These are phyloP conservation scores for Rhopalosiphum maidis DNA, from an alignment of 1,140 invertebrate species.

Conservation along the genomic window DNA sequence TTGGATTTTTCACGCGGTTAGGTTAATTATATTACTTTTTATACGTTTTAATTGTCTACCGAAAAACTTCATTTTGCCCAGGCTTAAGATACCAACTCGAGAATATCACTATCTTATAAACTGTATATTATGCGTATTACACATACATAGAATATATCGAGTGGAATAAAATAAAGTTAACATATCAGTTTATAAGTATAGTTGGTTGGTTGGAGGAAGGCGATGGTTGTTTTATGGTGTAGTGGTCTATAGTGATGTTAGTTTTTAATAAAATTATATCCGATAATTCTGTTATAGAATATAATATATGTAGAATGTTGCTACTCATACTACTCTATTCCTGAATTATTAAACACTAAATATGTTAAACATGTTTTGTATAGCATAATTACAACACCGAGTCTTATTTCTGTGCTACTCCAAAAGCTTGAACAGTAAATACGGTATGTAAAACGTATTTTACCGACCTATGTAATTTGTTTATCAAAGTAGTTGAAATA, in stretches of 20 bases:
- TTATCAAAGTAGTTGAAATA: conserved; percentile 1
- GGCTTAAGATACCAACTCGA: neutral
- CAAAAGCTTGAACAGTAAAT: neutral
- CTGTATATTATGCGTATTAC: neutral
- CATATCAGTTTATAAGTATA: neutral
- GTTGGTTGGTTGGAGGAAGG: too few relatives aligned
- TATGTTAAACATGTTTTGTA: neutral
- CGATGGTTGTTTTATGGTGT: neutral
- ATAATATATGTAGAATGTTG: neutral
- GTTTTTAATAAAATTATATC: conserved; percentile 13
- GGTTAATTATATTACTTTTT: neutral
- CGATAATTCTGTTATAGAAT: neutral
- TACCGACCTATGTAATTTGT: neutral
- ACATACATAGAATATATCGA: neutral
- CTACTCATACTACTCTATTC: neutral
- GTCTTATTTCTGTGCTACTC: neutral
- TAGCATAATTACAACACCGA: neutral
- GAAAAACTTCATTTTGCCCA: neutral
- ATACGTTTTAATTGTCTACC: neutral
- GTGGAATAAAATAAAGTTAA: neutral
- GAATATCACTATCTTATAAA: neutral
- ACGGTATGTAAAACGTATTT: neutral
- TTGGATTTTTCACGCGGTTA: neutral
- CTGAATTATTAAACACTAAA: neutral
- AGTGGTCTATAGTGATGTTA: neutral